Evolutionary conservation across 2,888 invertebrate genomes (phyloP).

Genomic region (Philonicus albiceps): DNA sequence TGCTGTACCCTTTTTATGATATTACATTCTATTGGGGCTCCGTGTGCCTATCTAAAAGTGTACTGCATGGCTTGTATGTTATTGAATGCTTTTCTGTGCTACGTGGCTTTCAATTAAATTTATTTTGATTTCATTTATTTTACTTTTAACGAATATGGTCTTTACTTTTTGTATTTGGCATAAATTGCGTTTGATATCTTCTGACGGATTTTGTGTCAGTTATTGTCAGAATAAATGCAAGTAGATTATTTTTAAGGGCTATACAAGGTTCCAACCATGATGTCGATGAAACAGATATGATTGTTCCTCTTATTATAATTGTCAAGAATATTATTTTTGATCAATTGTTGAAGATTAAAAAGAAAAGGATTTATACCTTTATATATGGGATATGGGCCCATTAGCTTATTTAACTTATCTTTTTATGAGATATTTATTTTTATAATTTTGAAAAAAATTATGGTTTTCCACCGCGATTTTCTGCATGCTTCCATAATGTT

Average conservation of each 20-base stretch:
- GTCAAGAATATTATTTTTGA: constrained; percentile 67
- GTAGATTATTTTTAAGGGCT: constrained; percentile 71
- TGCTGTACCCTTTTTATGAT: not conserved
- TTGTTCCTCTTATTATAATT: constrained; percentile 63
- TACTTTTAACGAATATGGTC: not conserved
- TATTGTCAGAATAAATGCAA: constrained; percentile 70
- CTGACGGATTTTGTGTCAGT: too few relatives aligned
- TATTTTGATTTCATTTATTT: not conserved
- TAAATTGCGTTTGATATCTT: too few relatives aligned
- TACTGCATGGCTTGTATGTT: not conserved
- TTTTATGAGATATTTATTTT: too few relatives aligned
- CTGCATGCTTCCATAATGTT: too few relatives aligned
- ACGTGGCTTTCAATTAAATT: not conserved
- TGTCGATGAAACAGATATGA: constrained; percentile 65
- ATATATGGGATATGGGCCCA: constrained; percentile 65
- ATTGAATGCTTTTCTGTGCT: not conserved
- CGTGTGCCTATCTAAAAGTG: not conserved
- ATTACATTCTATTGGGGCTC: not conserved
- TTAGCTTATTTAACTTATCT: constrained; percentile 67
- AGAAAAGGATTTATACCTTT: constrained; percentile 65
- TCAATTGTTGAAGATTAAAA: constrained; percentile 65
- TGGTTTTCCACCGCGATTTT: too few relatives aligned
- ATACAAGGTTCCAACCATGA: constrained; percentile 67
- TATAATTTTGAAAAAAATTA: too few relatives aligned
- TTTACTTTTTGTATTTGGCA: too few relatives aligned